These are phyloP conservation scores for Meda fulgida DNA, from an alignment of 2,797 vertebrate genomes.

Conservation along the genomic window DNA sequence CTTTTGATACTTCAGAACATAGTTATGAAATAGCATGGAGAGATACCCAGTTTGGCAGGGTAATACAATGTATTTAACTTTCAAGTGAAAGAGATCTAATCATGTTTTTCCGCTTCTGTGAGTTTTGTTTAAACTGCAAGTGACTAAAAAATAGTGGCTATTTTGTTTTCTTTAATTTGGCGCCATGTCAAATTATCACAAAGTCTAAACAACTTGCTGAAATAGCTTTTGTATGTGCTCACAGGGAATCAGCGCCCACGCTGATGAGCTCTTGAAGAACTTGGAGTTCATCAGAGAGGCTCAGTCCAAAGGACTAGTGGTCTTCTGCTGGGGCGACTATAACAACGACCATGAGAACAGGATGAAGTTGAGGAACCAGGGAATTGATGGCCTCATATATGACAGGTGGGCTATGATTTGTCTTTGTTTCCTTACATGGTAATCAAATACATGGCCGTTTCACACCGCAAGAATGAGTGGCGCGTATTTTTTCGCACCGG, in stretches of 20 bases:
- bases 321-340: conserved; percentile 97
- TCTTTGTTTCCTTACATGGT: not conserved
- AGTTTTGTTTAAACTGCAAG: not conserved
- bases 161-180: not conserved
- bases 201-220: not conserved
- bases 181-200: not conserved
- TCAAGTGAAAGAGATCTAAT: conserved; percentile 3
- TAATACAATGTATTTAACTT: not conserved
- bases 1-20: not conserved
- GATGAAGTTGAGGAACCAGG: conserved; percentile 84
- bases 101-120: not conserved
- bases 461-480: too few species aligned
- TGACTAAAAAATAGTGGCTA: too few species aligned
- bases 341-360: conserved; percentile 92
- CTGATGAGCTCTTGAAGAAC: conserved; percentile 90
- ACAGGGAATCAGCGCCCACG: conserved; percentile 92
- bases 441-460: too few species aligned
- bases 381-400: conserved; percentile 94
- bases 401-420: conserved; percentile 82
- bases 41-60: not conserved
- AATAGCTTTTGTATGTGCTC: not conserved
- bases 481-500: too few species aligned
- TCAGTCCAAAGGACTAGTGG: conserved; percentile 89
- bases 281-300: conserved; percentile 84
- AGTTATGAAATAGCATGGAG: not conserved